Evolutionary conservation across 2,888 invertebrate genomes (phyloP), one percentile per base, ranked within the genome.

Genomic region (Agonopterix alstromeriana): DNA sequence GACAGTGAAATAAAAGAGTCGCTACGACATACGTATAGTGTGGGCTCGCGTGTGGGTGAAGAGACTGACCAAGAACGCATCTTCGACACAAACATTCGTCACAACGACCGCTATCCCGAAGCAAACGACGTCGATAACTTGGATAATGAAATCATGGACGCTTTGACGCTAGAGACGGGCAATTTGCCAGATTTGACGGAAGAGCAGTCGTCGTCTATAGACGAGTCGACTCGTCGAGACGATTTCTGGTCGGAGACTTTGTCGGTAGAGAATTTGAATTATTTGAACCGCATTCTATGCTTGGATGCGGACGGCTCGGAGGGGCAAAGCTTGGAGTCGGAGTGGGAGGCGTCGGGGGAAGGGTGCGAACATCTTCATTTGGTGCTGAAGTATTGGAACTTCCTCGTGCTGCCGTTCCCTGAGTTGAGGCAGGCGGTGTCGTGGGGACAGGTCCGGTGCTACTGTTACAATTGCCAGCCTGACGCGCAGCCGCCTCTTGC

Each of bases 31-130:
- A 61, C 74, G 3, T 60, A 69, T 17, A 68, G 70, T 48, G 56
- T 67, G 0, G 73, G 67, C 8, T 65, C 70, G 1, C 61, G 63
- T 0, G 63, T 71, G 0, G 64, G 64, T 0, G 70, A 68, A 3
- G 66, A 58, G 0, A 36, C 52, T 1, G 69, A 63, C 11, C 52
- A 53, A 1, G 65, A 68, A 10, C 65, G 64, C 5, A 68, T 69
- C 42, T 82, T 72, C 52, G 86, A 86, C 45, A 86, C 86, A 0
- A 86, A 86, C 51, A 85, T 84, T n/a, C 77, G 73, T 0, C 85
- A 85, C 53, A 86, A 86, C 53, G 83, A 86, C 49, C 73, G 77
- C 1, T 86, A 84, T 48, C 86, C 86, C 0, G 86, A 86, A 47
- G 83, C 81, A 1, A 77, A 64, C 35, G 83, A 84, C 46, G 82